These are phyloP conservation scores for Synchiropus splendidus DNA, from an alignment of 2,113 vertebrate species.

Conservation along the genomic window DNA sequence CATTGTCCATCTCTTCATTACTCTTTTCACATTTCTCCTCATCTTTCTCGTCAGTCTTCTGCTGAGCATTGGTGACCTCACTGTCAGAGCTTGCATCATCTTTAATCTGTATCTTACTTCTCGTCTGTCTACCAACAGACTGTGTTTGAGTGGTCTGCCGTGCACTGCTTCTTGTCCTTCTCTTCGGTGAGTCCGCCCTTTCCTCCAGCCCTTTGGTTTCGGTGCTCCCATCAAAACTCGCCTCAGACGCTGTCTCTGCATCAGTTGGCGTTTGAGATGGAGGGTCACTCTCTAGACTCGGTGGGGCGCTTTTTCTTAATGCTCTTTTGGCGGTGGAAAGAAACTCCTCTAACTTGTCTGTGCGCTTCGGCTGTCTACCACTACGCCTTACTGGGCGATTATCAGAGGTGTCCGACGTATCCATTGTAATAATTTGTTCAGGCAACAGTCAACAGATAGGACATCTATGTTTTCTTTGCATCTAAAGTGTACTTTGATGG, in stretches of 20 bases:
- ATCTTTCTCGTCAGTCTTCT: constrained; percentile 27
- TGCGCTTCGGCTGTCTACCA: constrained; percentile 85
- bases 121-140: constrained; percentile 21
- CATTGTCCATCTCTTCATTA: constrained; percentile 2
- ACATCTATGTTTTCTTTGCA: constrained; percentile 87
- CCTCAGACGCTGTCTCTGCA: constrained; percentile 84
- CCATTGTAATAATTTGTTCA: constrained; percentile 77
- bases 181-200: constrained; percentile 49
- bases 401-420: constrained; percentile 62
- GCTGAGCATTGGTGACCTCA: constrained; percentile 38
- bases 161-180: constrained; percentile 43
- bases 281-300: constrained; percentile 74
- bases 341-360: constrained; percentile 89
- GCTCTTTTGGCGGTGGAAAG: constrained; percentile 79
- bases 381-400: constrained; percentile 81
- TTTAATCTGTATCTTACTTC: constrained; percentile 18
- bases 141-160: constrained; percentile 25
- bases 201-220: constrained; percentile 61
- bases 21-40: constrained; percentile 10
- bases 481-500: constrained; percentile 72
- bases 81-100: constrained; percentile 66
- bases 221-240: constrained; percentile 80
- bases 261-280: constrained; percentile 82
- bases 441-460: constrained; percentile 83
- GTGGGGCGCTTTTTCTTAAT: constrained; percentile 61